Evolutionary conservation across 2,888 invertebrate species (phyloP).

Genomic region (Plebejus melissa): DNA sequence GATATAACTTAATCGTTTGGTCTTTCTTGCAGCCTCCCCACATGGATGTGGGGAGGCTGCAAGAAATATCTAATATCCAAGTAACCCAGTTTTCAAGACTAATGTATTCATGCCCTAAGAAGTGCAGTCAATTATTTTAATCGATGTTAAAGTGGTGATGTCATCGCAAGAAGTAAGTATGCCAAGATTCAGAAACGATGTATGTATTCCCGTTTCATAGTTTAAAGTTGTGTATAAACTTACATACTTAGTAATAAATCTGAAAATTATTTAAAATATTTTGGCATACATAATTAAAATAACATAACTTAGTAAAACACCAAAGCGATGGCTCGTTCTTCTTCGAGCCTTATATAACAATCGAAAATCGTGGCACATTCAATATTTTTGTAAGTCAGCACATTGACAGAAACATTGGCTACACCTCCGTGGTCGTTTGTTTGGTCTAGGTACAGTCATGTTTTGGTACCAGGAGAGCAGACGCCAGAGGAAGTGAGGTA

Average conservation of each 20-base stretch:
- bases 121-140: conserved; percentile 28
- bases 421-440: conserved; percentile 18
- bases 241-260: too few relatives aligned
- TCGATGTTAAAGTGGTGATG: conserved; percentile 28
- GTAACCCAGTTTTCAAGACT: not conserved
- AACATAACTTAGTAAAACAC: too few relatives aligned
- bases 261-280: too few relatives aligned
- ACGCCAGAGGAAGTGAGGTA: conserved; percentile 70
- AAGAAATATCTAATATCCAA: not conserved
- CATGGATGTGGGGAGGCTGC: not conserved
- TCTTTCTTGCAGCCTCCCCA: too few relatives aligned
- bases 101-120: conserved; percentile 23
- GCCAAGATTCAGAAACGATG: conserved; percentile 17
- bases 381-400: conserved; percentile 3
- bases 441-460: conserved; percentile 25
- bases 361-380: not conserved
- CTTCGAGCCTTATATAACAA: too few relatives aligned
- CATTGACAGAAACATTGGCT: not conserved
- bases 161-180: conserved; percentile 25
- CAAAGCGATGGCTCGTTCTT: too few relatives aligned
- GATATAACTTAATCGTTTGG: too few relatives aligned
- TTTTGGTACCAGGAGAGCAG: conserved; percentile 56
- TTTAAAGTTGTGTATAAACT: not conserved
- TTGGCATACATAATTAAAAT: too few relatives aligned
- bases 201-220: not conserved